These are phyloP conservation scores for Strigamia transsilvanica DNA, from an alignment of 2,888 invertebrate genomes.

Conservation along the genomic window DNA sequence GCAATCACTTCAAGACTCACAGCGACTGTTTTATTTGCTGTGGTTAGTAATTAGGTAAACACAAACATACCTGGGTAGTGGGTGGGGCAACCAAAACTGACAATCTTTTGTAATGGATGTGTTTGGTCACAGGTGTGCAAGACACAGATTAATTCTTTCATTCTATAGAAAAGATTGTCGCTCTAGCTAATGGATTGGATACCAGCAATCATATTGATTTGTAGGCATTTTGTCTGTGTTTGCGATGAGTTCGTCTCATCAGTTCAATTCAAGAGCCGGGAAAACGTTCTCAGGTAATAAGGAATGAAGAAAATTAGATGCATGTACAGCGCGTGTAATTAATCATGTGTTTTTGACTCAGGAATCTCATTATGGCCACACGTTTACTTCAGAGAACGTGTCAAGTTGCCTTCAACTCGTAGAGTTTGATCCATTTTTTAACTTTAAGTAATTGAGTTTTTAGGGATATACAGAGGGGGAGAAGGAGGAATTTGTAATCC, in stretches of 20 bases:
- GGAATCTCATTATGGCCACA: neutral
- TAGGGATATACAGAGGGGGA: no score
- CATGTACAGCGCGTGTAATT: neutral
- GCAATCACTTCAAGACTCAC: no score
- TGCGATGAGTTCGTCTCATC: conserved; percentile 4
- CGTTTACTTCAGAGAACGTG: neutral
- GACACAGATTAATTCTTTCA: conserved; percentile 38
- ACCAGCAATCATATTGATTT: conserved; percentile 21
- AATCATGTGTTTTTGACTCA: conserved; percentile 16
- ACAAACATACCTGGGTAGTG: no score
- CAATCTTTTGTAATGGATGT: conserved; percentile 22
- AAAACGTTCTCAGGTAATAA: neutral
- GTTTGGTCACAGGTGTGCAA: conserved; percentile 36
- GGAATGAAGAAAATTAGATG: neutral
- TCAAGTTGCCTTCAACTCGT: neutral
- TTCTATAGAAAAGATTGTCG: conserved; percentile 15
- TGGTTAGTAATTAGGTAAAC: no score
- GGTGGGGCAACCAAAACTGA: neutral
- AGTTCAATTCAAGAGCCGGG: neutral
- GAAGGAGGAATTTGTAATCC: no score
- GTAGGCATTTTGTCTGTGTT: neutral
- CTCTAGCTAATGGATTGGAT: conserved; percentile 18
- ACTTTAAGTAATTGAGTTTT: neutral
- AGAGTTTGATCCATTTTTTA: neutral
- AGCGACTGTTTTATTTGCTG: no score